Conservation (phyloP, 2,888 invertebrate genomes). For the Plebejus argus region DNA sequence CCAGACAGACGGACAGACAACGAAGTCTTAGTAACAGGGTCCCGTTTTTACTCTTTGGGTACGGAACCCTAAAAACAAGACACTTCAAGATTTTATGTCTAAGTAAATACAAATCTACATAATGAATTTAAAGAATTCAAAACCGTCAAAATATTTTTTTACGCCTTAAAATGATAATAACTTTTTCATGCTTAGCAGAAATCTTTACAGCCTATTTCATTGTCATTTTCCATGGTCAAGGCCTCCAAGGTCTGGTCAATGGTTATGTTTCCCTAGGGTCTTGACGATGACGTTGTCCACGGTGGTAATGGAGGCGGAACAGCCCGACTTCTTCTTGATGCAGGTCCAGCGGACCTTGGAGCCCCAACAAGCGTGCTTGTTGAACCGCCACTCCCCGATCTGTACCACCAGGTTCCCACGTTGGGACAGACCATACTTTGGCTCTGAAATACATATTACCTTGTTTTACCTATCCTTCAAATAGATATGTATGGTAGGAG, state of each 20-base stretch:
- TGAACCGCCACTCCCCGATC: conserved; percentile 73
- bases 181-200: neutral
- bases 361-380: conserved; percentile 73
- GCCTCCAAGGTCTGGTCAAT: conserved; percentile 45
- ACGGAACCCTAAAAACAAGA: too few species aligned
- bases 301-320: conserved; percentile 70
- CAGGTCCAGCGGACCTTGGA: conserved; percentile 74
- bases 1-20: too few species aligned
- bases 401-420: conserved; percentile 72
- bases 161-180: neutral
- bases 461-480: conserved; percentile 12
- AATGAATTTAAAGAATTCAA: neutral
- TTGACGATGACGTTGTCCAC: conserved; percentile 72
- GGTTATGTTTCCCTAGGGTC: conserved; percentile 71
- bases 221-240: neutral
- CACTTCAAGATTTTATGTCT: neutral
- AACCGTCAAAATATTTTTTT: neutral
- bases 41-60: too few species aligned
- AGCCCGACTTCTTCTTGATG: conserved; percentile 73
- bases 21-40: too few species aligned
- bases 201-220: neutral
- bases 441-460: conserved; percentile 55
- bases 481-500: too few species aligned
- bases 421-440: conserved; percentile 69
- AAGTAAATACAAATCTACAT: neutral